Conservation (phyloP, 2,888 invertebrate genomes). For the Hymenopus coronatus region DNA sequence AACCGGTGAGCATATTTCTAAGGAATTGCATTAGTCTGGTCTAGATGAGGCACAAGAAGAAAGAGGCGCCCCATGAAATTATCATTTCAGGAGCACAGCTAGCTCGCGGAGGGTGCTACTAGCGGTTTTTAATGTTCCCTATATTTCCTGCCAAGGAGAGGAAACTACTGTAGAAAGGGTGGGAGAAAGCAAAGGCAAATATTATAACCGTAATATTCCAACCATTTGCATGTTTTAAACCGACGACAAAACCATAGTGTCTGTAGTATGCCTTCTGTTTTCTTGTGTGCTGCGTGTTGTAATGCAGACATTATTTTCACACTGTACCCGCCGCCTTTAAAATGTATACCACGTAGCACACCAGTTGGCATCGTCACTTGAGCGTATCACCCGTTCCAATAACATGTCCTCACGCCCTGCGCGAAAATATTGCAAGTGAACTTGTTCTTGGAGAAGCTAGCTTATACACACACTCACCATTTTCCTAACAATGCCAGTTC, state of each 20-base stretch:
- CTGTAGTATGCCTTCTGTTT: not conserved
- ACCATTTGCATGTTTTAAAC: conserved; percentile 34
- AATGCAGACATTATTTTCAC: conserved; percentile 6
- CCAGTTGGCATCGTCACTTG: not conserved
- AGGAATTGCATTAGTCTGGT: too few relatives aligned
- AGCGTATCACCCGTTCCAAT: not conserved
- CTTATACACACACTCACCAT: too few relatives aligned
- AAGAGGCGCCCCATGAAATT: not conserved
- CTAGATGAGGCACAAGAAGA: not conserved
- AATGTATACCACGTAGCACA: not conserved
- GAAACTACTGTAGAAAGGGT: not conserved
- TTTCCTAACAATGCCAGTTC: too few relatives aligned
- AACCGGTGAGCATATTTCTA: too few relatives aligned
- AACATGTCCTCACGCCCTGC: not conserved
- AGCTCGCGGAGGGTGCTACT: not conserved
- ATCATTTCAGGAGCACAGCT: conserved; percentile 12
- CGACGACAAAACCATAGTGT: conserved; percentile 32
- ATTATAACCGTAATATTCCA: conserved; percentile 29
- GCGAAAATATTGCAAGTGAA: too few relatives aligned
- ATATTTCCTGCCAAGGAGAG: conserved; percentile 1
- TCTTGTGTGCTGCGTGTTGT: not conserved
- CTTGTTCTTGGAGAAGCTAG: too few relatives aligned
- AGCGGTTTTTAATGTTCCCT: conserved; percentile 9
- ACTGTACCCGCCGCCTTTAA: not conserved
- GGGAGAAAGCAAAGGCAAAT: conserved; percentile 7